Conservation (phyloP, 1,140 invertebrate species). For the Drosophila malerkotliana region DNA sequence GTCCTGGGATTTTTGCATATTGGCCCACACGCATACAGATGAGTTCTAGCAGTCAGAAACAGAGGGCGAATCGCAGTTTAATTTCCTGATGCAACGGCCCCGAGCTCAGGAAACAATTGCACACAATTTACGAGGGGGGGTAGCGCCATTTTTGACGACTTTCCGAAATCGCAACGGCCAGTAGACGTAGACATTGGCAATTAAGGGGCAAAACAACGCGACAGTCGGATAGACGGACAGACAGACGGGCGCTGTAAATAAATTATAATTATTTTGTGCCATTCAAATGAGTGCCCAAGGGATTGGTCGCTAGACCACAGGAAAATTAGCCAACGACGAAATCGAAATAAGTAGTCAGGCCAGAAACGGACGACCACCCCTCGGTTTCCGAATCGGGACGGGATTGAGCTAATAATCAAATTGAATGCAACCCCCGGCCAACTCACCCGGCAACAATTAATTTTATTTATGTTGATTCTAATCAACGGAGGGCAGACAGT, state of each 20-base stretch:
- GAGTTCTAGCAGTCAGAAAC: conserved; percentile 25
- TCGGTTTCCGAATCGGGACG: conserved; percentile 21
- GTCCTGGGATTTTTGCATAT: conserved; percentile 63
- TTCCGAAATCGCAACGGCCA: conserved; percentile 23
- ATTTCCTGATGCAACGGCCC: conserved; percentile 56
- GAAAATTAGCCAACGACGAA: conserved; percentile 60
- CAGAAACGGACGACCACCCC: conserved; percentile 6
- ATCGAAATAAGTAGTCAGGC: conserved; percentile 31
- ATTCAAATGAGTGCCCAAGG: conserved; percentile 35
- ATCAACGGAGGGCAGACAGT: conserved; percentile 56
- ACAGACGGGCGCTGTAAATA: conserved; percentile 59
- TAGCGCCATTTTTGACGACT: conserved; percentile 31
- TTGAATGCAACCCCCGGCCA: conserved; percentile 71
- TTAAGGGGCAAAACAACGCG: conserved; percentile 58
- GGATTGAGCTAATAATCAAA: conserved; percentile 74
- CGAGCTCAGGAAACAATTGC: conserved; percentile 70
- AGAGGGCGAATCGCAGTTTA: conserved; percentile 34
- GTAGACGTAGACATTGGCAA: conserved; percentile 60
- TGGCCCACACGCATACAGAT: conserved; percentile 62
- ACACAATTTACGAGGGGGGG: conserved; percentile 50
- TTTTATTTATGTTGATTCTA: conserved; percentile 82
- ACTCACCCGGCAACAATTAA: conserved; percentile 75
- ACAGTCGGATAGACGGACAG: conserved; percentile 39
- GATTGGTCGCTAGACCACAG: conserved; percentile 35
- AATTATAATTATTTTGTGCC: conserved; percentile 68